These are phyloP conservation scores for Nestor notabilis DNA, from an alignment of 2,113 vertebrate genomes.

Conservation along the genomic window DNA sequence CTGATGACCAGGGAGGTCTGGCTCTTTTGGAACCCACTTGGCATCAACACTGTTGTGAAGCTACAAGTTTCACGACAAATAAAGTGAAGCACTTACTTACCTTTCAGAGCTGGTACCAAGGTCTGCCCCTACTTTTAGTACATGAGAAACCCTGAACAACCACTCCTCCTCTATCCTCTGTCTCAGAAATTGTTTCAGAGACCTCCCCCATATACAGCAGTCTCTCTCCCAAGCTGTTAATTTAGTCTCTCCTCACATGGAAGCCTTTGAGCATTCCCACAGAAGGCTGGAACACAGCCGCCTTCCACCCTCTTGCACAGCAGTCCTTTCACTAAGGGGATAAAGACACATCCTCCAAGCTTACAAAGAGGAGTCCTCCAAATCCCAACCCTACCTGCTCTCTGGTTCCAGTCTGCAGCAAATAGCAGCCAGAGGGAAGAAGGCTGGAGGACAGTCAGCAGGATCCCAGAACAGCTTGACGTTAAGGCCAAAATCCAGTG, in stretches of 20 bases:
- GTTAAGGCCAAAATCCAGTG: constrained; percentile 93
- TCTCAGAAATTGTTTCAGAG: background rate
- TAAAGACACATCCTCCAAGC: background rate
- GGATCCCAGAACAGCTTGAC: constrained; percentile 93
- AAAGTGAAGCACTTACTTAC: background rate
- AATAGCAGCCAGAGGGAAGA: constrained; percentile 92
- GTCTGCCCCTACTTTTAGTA: background rate
- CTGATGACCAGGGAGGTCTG: background rate
- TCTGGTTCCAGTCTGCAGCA: constrained; percentile 93
- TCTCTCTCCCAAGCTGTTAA: background rate
- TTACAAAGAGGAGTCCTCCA: background rate
- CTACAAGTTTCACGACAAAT: background rate
- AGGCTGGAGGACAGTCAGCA: constrained; percentile 90
- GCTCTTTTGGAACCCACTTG: background rate
- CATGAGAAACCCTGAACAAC: background rate
- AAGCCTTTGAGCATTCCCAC: background rate
- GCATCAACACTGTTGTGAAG: background rate
- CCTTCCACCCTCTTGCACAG: background rate
- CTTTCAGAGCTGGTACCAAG: background rate
- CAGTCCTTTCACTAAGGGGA: background rate
- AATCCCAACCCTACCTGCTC: constrained; percentile 79
- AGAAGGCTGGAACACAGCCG: background rate
- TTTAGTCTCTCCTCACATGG: background rate
- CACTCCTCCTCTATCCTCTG: background rate
- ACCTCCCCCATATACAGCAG: background rate